A percentile compares a stretch with the other conserved stretches of the same genome.
phyloP scores from a whole-genome alignment of 1,140 invertebrate genomes.

The Ctenoplectra terminalis region DNA sequence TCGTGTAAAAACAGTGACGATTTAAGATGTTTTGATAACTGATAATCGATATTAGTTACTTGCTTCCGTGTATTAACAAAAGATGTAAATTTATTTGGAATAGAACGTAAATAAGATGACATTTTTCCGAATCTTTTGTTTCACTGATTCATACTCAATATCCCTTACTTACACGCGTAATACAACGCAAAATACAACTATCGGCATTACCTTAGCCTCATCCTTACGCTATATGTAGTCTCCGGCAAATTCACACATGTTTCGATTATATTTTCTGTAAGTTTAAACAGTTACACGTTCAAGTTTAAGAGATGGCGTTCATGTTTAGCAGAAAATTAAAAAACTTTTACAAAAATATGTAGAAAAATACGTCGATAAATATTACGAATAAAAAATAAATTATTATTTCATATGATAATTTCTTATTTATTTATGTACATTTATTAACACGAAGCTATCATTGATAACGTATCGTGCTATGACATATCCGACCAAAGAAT shows the following conservation, averaged over 20 bases:
- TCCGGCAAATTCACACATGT: slow-evolving; percentile 18
- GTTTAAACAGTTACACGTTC: background rate
- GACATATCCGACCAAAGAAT: slow-evolving; percentile 40
- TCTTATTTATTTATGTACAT: slow-evolving; percentile 57
- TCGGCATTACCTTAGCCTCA: slow-evolving; percentile 2
- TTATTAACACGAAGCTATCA: slow-evolving; percentile 69
- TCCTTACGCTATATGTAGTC: background rate
- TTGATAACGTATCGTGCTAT: slow-evolving; percentile 43
- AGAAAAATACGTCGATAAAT: background rate
- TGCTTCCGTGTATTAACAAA: slow-evolving; percentile 69
- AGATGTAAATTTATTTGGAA: slow-evolving; percentile 70
- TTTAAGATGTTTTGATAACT: slow-evolving; percentile 68
- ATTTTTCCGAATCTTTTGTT: slow-evolving; percentile 58
- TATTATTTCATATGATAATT: slow-evolving; percentile 17
- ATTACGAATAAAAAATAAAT: background rate
- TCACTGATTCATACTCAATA: slow-evolving; percentile 17
- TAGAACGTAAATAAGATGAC: slow-evolving; percentile 74
- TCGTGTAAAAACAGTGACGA: slow-evolving; percentile 67
- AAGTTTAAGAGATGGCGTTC: slow-evolving; percentile 15
- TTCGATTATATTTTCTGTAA: background rate
- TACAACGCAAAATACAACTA: slow-evolving; percentile 11
- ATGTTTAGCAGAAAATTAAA: background rate
- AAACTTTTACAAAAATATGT: background rate
- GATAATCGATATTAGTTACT: slow-evolving; percentile 65
- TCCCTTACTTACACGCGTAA: slow-evolving; percentile 3